These are phyloP conservation scores for Heterocephalus glaber DNA, from an alignment of 2,113 vertebrate genomes.

Conservation along the genomic window DNA sequence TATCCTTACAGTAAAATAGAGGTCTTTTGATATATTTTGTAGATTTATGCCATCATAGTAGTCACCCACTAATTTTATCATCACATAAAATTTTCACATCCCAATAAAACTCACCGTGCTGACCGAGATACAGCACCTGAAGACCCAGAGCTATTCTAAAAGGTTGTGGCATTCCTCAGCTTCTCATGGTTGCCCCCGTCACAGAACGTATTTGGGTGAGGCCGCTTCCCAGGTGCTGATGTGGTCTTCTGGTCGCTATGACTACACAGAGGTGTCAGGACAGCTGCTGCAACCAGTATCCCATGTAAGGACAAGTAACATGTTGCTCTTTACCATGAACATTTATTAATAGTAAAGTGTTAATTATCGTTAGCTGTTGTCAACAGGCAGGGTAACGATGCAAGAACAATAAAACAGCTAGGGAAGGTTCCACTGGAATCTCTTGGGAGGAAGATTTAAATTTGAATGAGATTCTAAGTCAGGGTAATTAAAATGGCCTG, in stretches of 20 bases:
- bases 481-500: neutral
- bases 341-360: neutral
- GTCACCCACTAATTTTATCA: neutral
- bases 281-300: neutral
- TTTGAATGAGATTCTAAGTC: neutral
- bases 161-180: accelerated
- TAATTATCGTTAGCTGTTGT: neutral
- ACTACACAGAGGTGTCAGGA: neutral
- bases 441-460: neutral
- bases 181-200: neutral
- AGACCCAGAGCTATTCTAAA: neutral
- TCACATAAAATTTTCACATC: neutral
- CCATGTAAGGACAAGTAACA: neutral
- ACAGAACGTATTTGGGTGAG: accelerated
- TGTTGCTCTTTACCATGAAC: neutral
- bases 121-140: neutral
- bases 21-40: neutral
- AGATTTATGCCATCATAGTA: neutral
- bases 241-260: neutral
- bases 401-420: neutral
- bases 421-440: neutral
- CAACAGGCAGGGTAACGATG: neutral
- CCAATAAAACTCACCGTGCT: neutral
- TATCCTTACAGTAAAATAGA: neutral
- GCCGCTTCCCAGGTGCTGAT: no score